Percentiles rank a stretch among this genome's conserved stretches.
Evolutionary conservation across 2,113 vertebrate species (phyloP).

Genomic region (Equus quagga): DNA sequence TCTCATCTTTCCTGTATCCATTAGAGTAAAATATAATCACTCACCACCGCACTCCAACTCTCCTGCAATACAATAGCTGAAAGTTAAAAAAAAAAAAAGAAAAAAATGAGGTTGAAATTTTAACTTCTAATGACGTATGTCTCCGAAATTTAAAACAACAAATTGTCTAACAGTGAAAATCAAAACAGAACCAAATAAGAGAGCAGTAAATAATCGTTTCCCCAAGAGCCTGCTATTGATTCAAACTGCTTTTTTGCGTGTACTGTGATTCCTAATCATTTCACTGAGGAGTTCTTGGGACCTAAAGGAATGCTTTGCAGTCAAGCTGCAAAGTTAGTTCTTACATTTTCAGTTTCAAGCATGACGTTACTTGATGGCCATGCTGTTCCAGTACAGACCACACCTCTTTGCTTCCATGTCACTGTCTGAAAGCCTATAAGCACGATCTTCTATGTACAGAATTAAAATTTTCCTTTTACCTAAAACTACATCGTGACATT

Average conservation of each 20-base stretch:
- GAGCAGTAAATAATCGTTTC: not conserved
- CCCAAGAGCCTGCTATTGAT: not conserved
- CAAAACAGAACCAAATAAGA: not conserved
- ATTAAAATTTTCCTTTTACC: not conserved
- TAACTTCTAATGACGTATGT: not conserved
- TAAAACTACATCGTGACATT: not conserved
- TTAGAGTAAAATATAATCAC: not conserved
- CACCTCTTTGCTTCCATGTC: not conserved
- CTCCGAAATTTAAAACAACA: not conserved
- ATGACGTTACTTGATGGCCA: not conserved
- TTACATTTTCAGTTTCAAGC: not conserved
- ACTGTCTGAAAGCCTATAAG: not conserved
- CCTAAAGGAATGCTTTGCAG: not conserved
- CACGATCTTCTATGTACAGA: not conserved
- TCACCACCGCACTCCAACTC: constrained; percentile 77
- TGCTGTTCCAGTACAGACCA: not conserved
- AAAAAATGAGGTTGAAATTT: not conserved
- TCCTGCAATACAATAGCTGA: constrained; percentile 76
- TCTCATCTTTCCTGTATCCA: not conserved
- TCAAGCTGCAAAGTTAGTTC: not conserved
- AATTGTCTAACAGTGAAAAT: not conserved
- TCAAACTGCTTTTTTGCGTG: not conserved
- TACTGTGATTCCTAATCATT: not conserved
- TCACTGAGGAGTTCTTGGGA: not conserved
- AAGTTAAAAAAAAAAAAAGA: constrained; percentile 42